Conservation (phyloP, 1,140 invertebrate species). For the Matsumurasca onukii region DNA sequence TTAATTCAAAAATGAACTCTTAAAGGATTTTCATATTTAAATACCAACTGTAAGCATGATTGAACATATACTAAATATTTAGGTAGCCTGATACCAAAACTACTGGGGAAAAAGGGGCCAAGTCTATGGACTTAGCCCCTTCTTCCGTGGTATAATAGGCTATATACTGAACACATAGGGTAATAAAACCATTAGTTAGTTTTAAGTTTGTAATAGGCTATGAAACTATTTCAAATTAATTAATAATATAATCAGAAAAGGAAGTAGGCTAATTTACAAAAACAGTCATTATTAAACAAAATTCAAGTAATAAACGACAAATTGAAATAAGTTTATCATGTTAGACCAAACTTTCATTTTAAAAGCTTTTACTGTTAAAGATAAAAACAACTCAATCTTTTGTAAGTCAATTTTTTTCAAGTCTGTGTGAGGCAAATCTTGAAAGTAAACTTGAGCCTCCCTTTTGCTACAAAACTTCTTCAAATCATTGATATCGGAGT, state of each 20-base stretch:
- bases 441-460: conserved; percentile 15
- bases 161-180: neutral
- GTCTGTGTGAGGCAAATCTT: conserved; percentile 11
- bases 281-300: neutral
- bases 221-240: neutral
- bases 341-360: neutral
- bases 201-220: neutral
- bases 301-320: neutral
- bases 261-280: neutral
- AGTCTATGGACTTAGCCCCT: neutral
- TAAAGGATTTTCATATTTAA: neutral
- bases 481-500: conserved; percentile 2
- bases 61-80: neutral
- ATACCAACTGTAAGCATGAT: neutral
- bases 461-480: conserved; percentile 18
- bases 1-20: neutral
- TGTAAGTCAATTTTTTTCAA: neutral
- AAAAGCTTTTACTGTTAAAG: neutral
- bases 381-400: neutral
- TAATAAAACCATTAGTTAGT: neutral
- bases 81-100: neutral
- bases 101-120: neutral
- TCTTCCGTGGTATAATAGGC: neutral
- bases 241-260: neutral
- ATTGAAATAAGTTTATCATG: neutral